Percentiles rank a stretch among this genome's conserved stretches.
These are phyloP conservation scores for Eristalis pertinax DNA, from an alignment of 2,888 invertebrate species.

Conservation along the genomic window DNA sequence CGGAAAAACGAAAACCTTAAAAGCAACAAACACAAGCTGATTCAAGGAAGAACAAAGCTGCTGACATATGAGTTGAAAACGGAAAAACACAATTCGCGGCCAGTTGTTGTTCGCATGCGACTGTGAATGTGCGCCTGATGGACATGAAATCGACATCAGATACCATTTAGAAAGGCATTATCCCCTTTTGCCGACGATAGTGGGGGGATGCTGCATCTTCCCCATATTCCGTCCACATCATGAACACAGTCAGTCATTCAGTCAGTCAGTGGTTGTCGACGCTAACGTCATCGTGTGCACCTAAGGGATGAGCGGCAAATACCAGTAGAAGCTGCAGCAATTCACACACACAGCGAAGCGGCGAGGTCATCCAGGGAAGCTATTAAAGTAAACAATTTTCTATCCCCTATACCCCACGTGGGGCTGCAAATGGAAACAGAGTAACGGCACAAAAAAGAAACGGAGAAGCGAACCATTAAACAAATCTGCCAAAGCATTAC, in stretches of 20 bases:
- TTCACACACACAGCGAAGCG: neutral
- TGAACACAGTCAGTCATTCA: neutral
- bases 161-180: constrained; percentile 67
- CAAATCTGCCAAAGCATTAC: constrained; percentile 71
- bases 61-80: neutral
- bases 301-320: neutral
- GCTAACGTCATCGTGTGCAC: constrained; percentile 41
- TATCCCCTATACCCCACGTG: constrained; percentile 48
- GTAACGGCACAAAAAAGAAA: constrained; percentile 11
- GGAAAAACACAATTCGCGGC: neutral
- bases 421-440: constrained; percentile 52
- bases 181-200: neutral
- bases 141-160: constrained; percentile 65
- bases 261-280: constrained; percentile 15
- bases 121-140: constrained; percentile 8
- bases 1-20: neutral
- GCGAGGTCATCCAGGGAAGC: constrained; percentile 61
- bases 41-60: neutral
- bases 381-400: constrained; percentile 71
- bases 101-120: neutral
- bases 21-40: neutral
- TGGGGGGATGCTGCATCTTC: constrained; percentile 12
- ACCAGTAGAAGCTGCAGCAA: too few species aligned
- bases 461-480: constrained; percentile 61
- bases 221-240: constrained; percentile 11